Evolutionary conservation across 92 coral and sea anemone genomes (phyloP), one percentile per base, ranked within the genome.

Genomic region (Hydrozoanthus gracilis): DNA sequence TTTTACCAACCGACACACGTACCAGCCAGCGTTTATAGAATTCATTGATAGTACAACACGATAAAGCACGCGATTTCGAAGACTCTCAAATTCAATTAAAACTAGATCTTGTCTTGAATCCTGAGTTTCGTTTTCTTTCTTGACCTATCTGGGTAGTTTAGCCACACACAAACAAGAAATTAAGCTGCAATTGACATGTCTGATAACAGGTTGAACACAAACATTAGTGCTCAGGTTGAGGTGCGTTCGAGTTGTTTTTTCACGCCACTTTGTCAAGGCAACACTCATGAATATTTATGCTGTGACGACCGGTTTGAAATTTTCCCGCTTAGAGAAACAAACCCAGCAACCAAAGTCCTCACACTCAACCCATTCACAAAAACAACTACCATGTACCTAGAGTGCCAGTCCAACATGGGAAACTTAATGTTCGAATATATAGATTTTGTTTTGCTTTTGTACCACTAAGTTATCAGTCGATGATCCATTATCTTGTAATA

Each of bases 241-340:
- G 20, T 46, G 74, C 64, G 72, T 49, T 20, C 85, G 73, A 49
- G 74, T 80, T 80, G 85, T 80, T 80, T 78, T 27, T 80, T 49
- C 85, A 66, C 85, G 85, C 85, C 17, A 48, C 60, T 79, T 80
- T 80, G 85, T 80, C 85, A 80, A 80, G 85, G 85, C 85, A 80
- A 80, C 85, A 64, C 49, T 80, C 48, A 80, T 80, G 85, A 80
- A 80, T 80, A 80, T 80, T 80, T 80, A 80, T 80, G 8, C 11
- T n/a, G 8, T 55, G 20, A 3, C 6, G 52, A 20, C 11, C 16
- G 18, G 50, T 17, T 17, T 68, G 16, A 55, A 76, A 76, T 80
- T 65, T 80, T 80, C 85, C 85, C 74, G 85, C 85, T 80, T 62
- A 49, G 13, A 5, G 7, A 6, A 49, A 76, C 18, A 7, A 64